Percentiles rank a stretch among this genome's conserved stretches.
phyloP scores from a whole-genome alignment of 1,140 invertebrate genomes.

The Drosophila varians region DNA sequence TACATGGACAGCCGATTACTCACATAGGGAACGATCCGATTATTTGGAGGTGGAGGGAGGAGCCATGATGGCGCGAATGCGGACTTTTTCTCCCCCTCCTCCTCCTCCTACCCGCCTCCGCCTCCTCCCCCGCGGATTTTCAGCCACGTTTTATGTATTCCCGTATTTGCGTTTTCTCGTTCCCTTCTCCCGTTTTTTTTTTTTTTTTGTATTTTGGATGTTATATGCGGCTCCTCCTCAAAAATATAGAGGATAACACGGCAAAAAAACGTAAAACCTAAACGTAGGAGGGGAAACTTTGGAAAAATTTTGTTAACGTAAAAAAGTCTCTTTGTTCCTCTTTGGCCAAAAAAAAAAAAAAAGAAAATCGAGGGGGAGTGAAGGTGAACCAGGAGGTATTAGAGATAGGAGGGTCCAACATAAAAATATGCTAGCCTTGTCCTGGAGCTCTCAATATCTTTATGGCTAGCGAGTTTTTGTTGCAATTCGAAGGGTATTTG shows the following conservation, averaged over 20 bases:
- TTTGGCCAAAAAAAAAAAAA: slow-evolving; percentile 7
- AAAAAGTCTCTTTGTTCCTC: slow-evolving; percentile 74
- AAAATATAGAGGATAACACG: slow-evolving; percentile 39
- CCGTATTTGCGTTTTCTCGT: slow-evolving; percentile 64
- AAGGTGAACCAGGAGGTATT: neutral
- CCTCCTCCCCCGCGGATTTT: neutral
- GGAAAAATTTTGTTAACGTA: slow-evolving; percentile 71
- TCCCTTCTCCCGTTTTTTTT: slow-evolving; percentile 6
- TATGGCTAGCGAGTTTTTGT: no score
- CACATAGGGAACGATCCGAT: slow-evolving; percentile 30
- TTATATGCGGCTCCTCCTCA: slow-evolving; percentile 42
- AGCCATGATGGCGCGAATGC: slow-evolving; percentile 50
- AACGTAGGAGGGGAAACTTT: slow-evolving; percentile 24
- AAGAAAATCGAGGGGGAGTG: neutral
- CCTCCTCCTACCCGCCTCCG: no score
- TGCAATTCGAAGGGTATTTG: no score
- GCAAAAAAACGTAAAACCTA: neutral
- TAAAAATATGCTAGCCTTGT: slow-evolving; percentile 59
- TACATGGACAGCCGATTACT: slow-evolving; percentile 46
- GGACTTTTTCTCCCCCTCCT: slow-evolving; percentile 30
- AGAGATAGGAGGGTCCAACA: neutral
- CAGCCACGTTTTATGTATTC: slow-evolving; percentile 38
- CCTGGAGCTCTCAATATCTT: neutral
- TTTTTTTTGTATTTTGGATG: slow-evolving; percentile 20
- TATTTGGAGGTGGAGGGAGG: neutral